Conservation (phyloP, 2,888 invertebrate genomes). For the Nycteola revayana region DNA sequence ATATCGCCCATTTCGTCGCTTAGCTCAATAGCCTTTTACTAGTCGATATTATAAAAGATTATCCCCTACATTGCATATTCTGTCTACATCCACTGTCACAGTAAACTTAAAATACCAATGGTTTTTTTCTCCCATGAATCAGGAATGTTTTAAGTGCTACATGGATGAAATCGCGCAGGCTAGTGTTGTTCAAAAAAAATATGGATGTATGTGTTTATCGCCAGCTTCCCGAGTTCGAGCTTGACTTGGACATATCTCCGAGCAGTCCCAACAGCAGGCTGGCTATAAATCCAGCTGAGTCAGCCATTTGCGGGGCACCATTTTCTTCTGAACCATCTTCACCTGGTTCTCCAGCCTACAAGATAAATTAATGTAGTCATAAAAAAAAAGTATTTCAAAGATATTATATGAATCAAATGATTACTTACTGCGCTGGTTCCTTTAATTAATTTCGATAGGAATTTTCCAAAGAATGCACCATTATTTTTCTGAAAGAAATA, state of each 20-base stretch:
- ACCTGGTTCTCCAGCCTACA: conserved; percentile 52
- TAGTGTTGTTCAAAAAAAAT: too few species aligned
- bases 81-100: too few species aligned
- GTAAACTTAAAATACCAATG: too few species aligned
- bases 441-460: conserved; percentile 63
- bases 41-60: too few species aligned
- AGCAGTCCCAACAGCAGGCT: conserved; percentile 61
- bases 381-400: conserved; percentile 2
- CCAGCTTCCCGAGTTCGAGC: conserved; percentile 55
- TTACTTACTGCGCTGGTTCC: conserved; percentile 70
- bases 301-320: conserved; percentile 47
- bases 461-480: conserved; percentile 71
- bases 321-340: conserved; percentile 37
- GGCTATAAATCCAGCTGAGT: conserved; percentile 61
- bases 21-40: too few species aligned
- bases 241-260: conserved; percentile 71
- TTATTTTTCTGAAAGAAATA: conserved; percentile 70
- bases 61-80: too few species aligned
- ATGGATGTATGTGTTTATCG: too few species aligned
- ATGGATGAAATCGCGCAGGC: too few species aligned
- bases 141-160: too few species aligned
- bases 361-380: conserved; percentile 15
- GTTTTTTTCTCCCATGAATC: too few species aligned
- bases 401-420: too few species aligned
- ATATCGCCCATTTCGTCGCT: too few species aligned